Conservation (phyloP, 2,888 invertebrate genomes). For the Meloe dianella region DNA sequence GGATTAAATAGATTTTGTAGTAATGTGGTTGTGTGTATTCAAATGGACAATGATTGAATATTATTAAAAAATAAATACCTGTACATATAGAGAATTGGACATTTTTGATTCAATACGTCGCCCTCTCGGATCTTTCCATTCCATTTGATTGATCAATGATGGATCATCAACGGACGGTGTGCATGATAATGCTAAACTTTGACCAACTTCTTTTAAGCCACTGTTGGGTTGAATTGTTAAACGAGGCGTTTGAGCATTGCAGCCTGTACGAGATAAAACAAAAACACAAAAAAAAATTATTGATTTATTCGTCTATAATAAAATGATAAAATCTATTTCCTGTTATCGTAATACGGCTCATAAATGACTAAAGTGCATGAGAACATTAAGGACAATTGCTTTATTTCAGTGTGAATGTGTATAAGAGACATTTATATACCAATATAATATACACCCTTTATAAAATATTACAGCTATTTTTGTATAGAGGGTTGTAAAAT, state of each 20-base stretch:
- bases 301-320: conserved; percentile 11
- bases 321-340: conserved; percentile 26
- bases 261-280: conserved; percentile 22
- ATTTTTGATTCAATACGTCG: conserved; percentile 70
- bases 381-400: conserved; percentile 29
- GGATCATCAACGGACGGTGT: conserved; percentile 73
- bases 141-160: conserved; percentile 72
- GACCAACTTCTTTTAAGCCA: conserved; percentile 73
- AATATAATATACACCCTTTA: conserved; percentile 27
- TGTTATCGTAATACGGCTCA: conserved; percentile 24
- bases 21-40: not conserved
- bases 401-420: conserved; percentile 1
- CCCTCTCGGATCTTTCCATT: conserved; percentile 80
- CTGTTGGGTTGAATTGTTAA: conserved; percentile 75
- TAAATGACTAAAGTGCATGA: conserved; percentile 29
- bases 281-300: conserved; percentile 16
- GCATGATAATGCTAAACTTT: conserved; percentile 79
- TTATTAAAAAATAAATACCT: conserved; percentile 42
- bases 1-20: not conserved
- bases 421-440: not conserved
- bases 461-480: conserved; percentile 35
- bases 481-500: conserved; percentile 24
- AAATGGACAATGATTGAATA: not conserved
- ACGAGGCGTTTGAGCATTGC: conserved; percentile 7
- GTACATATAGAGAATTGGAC: conserved; percentile 49